Percentiles rank a stretch among this genome's conserved stretches.
Evolutionary conservation across 2,113 vertebrate species (phyloP).

Genomic region (Plecotus auritus): DNA sequence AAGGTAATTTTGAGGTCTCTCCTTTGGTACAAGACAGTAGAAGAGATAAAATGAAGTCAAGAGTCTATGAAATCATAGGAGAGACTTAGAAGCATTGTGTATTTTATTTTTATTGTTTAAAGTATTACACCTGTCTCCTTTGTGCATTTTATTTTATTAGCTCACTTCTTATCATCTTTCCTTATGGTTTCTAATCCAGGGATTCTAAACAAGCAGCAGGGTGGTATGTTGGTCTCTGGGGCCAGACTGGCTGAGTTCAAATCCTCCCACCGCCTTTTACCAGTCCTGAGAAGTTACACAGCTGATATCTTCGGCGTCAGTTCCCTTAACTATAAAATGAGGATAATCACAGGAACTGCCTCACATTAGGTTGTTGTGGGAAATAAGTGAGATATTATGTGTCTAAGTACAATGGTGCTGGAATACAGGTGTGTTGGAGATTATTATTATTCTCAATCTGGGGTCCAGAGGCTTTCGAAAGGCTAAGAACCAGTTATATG

Average conservation of each 20-base stretch:
- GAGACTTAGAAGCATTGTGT: background rate
- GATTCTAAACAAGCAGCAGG: background rate
- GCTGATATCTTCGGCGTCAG: background rate
- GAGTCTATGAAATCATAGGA: background rate
- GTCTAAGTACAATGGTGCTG: background rate
- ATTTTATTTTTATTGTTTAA: background rate
- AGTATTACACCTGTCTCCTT: too few species aligned
- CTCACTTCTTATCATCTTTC: background rate
- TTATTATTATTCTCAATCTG: background rate
- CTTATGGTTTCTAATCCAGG: background rate
- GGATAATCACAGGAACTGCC: background rate
- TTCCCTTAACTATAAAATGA: background rate
- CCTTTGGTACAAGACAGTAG: background rate
- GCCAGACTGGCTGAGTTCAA: background rate
- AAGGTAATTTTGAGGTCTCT: slow-evolving; percentile 9
- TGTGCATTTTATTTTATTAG: background rate
- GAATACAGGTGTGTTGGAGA: background rate
- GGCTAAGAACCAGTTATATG: background rate
- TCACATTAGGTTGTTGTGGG: background rate
- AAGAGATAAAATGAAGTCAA: background rate
- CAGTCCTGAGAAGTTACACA: background rate
- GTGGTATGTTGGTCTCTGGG: background rate
- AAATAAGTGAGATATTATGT: background rate
- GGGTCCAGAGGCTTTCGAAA: background rate
- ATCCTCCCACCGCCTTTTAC: background rate